Percentiles rank a stretch among this genome's conserved stretches.
phyloP scores from a whole-genome alignment of 2,113 vertebrate species.

The Zapornia atra region DNA sequence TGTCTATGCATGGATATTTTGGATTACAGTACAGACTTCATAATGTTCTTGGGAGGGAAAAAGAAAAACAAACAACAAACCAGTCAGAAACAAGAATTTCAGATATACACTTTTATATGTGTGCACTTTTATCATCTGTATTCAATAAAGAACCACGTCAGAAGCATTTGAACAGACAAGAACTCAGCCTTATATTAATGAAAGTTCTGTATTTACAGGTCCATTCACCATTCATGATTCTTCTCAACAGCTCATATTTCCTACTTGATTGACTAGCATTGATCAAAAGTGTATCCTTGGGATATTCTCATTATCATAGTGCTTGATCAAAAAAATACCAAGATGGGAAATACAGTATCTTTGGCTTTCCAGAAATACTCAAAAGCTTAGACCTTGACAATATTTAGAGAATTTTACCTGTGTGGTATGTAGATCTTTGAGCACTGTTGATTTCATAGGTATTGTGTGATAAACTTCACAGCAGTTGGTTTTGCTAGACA shows the following conservation, averaged over 20 bases:
- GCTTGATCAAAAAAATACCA: neutral
- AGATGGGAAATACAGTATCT: neutral
- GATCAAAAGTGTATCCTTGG: neutral
- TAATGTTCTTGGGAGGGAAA: neutral
- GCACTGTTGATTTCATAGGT: neutral
- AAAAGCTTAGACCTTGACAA: neutral
- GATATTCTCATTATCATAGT: neutral
- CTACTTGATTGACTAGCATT: neutral
- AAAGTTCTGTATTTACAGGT: neutral
- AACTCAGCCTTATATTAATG: neutral
- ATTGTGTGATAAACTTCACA: neutral
- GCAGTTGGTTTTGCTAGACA: neutral
- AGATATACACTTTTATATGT: neutral
- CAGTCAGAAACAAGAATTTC: neutral
- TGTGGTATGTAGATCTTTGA: neutral
- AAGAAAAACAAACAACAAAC: neutral
- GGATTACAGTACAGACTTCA: neutral
- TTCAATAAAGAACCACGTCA: neutral
- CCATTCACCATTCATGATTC: neutral
- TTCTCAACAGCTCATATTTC: neutral
- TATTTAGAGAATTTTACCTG: neutral
- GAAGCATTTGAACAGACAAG: neutral
- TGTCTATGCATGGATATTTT: neutral
- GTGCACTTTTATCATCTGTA: neutral
- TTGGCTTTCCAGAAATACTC: neutral